Evolutionary conservation across 2,797 vertebrate species (phyloP), one percentile per base, ranked within the genome.

Genomic region (Picus viridis): DNA sequence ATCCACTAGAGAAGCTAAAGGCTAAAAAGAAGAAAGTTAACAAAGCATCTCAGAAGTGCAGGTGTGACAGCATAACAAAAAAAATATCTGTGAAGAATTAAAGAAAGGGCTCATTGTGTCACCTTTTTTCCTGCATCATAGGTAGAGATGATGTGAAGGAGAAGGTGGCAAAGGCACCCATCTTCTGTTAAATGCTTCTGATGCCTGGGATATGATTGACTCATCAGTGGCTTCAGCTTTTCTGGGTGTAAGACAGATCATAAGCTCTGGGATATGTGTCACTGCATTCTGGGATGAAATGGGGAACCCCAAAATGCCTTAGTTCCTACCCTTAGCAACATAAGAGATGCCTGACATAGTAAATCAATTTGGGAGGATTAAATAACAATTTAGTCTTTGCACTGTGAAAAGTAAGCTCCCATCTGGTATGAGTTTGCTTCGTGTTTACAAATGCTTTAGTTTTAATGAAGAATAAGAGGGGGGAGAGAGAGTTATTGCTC

Each of bases 391-490:
- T 79, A 74, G 73, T 86, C 59, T 83, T 86, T 71, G 71, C 79
- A 62, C 76, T 82, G 82, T 29, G 54, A 86, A 88, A 94, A 93
- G 41, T 61, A 73, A 88, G 54, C 58, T 76, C 36, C 76, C 89
- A 93, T 94, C 89, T 89, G 90, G 61, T 83, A 65, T 79, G 80
- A 84, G 26, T 94, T 94, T 92, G 30, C 20, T 77, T 85, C 39
- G 85, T 94, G 82, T 94, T 96, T 93, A 91, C 51, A 73, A 92
- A 93, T 62, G 77, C 34, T 54, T 73, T 74, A 34, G 23, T 71
- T 53, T 84, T 85, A 94, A 88, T 53, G 57, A 86, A 93, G 76
- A 92, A 88, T 72, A 82, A 56, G 16, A 5, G 23, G 13, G 23
- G 12, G 23, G 12, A 87, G 19, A 19, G 63, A 36, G 10, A 74